phyloP scores from a whole-genome alignment of 2,113 vertebrate genomes.

The Aegithalos caudatus region DNA sequence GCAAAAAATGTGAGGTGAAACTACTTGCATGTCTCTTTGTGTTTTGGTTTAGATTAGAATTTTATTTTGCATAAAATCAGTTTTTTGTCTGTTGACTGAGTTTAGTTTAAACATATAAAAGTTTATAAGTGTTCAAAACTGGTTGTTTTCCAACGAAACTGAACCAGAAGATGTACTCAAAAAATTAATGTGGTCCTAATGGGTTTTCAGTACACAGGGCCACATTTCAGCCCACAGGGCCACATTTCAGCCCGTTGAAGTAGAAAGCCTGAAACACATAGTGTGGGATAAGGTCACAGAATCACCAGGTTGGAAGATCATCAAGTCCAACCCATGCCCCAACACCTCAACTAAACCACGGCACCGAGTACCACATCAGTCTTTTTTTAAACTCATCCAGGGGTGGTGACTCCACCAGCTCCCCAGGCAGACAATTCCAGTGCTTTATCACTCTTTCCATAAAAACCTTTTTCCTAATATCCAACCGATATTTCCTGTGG shows the following conservation, averaged over 20 bases:
- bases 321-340: neutral
- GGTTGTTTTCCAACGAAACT: neutral
- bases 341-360: neutral
- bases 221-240: neutral
- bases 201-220: neutral
- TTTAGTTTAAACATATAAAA: neutral
- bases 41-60: neutral
- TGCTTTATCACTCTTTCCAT: accelerated
- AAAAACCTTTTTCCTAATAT: neutral
- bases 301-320: too few relatives aligned
- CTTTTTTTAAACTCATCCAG: neutral
- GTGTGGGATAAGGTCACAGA: neutral
- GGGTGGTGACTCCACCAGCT: neutral
- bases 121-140: neutral
- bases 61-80: neutral
- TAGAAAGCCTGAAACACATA: neutral
- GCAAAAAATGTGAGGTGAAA: neutral
- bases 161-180: neutral
- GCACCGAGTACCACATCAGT: accelerated
- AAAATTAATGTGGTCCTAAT: accelerated
- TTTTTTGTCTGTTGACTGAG: neutral
- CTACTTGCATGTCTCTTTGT: neutral
- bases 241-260: neutral
- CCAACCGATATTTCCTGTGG: neutral
- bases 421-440: accelerated